phyloP scores from a whole-genome alignment of 2,113 vertebrate species.

The Andinoacara biseriatus region DNA sequence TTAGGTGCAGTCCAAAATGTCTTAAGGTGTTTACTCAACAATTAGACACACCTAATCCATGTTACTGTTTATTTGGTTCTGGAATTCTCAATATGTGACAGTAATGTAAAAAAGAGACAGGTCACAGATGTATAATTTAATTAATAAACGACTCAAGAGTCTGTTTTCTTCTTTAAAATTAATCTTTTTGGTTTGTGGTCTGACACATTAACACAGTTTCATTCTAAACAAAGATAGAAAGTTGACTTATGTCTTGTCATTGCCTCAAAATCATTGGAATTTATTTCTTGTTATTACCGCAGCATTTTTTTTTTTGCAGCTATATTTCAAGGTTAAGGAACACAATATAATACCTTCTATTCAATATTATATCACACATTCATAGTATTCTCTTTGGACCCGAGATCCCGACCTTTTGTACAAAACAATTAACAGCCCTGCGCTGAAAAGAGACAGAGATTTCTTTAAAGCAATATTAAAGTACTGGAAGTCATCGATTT shows the following conservation, averaged over 20 bases:
- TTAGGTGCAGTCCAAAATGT: not conserved
- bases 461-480: constrained; percentile 33
- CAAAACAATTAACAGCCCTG: not conserved
- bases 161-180: not conserved
- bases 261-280: not conserved
- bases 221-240: not conserved
- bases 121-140: not conserved
- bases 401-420: not conserved
- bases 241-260: not conserved
- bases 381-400: not conserved
- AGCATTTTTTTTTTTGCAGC: not conserved
- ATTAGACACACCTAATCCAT: not conserved
- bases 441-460: not conserved
- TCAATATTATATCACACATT: not conserved
- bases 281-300: not conserved
- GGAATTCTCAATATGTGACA: not conserved
- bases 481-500: not conserved
- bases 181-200: not conserved
- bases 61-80: not conserved
- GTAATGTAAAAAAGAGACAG: not conserved
- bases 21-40: not conserved
- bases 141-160: not conserved
- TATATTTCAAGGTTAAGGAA: not conserved
- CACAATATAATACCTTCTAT: not conserved
- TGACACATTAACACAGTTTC: not conserved